Percentiles rank a stretch among this genome's conserved stretches.
Conservation (phyloP, 2,888 invertebrate species). For the Synergus itoensis region DNA sequence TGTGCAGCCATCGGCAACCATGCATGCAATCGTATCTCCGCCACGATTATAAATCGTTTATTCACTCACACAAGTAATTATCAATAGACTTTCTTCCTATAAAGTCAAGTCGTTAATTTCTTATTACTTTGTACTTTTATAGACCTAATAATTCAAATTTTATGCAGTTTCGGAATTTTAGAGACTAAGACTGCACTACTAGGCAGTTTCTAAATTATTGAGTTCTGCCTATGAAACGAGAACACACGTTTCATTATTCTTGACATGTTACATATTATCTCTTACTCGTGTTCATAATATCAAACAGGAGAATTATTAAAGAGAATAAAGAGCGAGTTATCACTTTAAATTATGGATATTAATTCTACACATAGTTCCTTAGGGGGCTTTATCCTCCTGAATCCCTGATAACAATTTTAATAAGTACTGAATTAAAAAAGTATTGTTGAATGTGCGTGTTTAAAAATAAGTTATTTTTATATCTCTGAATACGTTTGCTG, state of each 20-base stretch:
- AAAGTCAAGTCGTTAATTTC: slow-evolving; percentile 18
- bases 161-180: slow-evolving; percentile 20
- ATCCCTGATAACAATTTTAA: too few relatives aligned
- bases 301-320: slow-evolving; percentile 9
- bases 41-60: slow-evolving; percentile 32
- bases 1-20: slow-evolving; percentile 28
- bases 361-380: background rate
- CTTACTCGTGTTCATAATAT: background rate
- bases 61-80: slow-evolving; percentile 21
- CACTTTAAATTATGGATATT: background rate
- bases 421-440: too few relatives aligned
- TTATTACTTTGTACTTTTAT: slow-evolving; percentile 32
- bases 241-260: slow-evolving; percentile 13
- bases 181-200: background rate
- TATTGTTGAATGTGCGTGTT: too few relatives aligned
- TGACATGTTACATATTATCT: slow-evolving; percentile 2
- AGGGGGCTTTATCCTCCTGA: too few relatives aligned
- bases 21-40: slow-evolving; percentile 28
- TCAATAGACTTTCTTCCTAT: slow-evolving; percentile 29
- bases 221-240: background rate
- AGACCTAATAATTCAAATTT: slow-evolving; percentile 16
- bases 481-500: too few relatives aligned
- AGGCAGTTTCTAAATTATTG: slow-evolving; percentile 19
- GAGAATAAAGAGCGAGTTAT: background rate
- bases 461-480: too few relatives aligned